Evolutionary conservation across 1,140 invertebrate genomes (phyloP), one percentile per base, ranked within the genome.

Genomic region (Drosophila subobscura): DNA sequence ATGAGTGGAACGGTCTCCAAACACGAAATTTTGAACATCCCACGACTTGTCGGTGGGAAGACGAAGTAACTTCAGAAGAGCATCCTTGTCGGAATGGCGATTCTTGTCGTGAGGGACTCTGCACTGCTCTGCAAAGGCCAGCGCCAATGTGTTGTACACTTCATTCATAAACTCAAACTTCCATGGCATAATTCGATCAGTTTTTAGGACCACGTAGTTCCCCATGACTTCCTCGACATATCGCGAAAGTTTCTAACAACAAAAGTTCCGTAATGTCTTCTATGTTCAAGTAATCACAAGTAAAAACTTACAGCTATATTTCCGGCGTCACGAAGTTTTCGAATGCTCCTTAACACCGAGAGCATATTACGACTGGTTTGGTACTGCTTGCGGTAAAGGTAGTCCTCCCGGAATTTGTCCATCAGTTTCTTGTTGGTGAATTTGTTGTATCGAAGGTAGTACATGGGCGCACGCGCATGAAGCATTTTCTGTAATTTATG

Each of bases 91-190:
- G 8, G 3, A 0, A 4, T 5, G 5, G 2, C 22, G 20, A 54
- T 68, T 46, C 7, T 57, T 70, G 0, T 37, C 33, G 10, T 3
- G 33, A 0, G 72, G 77, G 5, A 86, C 51, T 29, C 40, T 42
- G 23, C 80, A 85, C 44, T 85, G 81, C 27, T 85, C 90, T 1
- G 70, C 45, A 6, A 84, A 59, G 7, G 90, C 77, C 47, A 91
- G 54, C 0, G 77, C 90, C 29, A 91, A 58, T 1, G 60, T 90
- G 44, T 91, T 91, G 23, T 91, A 91, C 3, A 91, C 80, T 47
- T 91, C 90, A 37, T 86, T 89, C 0, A 90, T 29, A 42, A 91
- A 91, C 46, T 91, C 90, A 50, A 86, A 84, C 60, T 91, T 91
- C 84, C 90, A 90, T 0, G 90, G 90, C 88, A 91, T 91, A 33